These are phyloP conservation scores for Rattus norvegicus DNA, from an alignment of 2,113 vertebrate species.

Conservation along the genomic window DNA sequence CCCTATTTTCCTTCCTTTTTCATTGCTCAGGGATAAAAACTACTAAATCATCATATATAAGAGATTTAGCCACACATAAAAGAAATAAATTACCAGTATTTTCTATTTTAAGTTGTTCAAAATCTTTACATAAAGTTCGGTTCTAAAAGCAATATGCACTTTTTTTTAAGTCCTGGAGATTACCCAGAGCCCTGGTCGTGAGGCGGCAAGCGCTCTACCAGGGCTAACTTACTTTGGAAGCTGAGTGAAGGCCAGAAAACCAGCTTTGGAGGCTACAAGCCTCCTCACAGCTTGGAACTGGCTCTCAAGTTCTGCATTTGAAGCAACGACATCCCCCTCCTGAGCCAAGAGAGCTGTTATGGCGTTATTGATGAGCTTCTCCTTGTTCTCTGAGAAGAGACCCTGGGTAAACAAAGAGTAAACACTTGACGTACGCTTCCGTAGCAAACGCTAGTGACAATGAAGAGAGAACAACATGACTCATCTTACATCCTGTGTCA, in stretches of 20 bases:
- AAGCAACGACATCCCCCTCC: conserved; percentile 91
- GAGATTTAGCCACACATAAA: conserved; percentile 20
- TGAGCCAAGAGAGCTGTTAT: conserved; percentile 96
- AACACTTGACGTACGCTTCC: conserved; percentile 46
- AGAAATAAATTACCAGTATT: background rate
- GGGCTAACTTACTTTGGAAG: conserved; percentile 93
- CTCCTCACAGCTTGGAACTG: conserved; percentile 98
- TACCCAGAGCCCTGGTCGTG: background rate
- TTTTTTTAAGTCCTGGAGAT: conserved; percentile 60
- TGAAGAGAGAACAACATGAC: conserved; percentile 41
- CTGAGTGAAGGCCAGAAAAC: conserved; percentile 98
- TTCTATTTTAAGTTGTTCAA: conserved; percentile 3
- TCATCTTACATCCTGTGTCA: conserved; percentile 97
- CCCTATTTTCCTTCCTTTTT: conserved; percentile 6
- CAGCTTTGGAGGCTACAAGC: conserved; percentile 98
- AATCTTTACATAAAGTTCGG: background rate
- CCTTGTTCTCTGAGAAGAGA: conserved; percentile 99
- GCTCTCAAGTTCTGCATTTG: conserved; percentile 96
- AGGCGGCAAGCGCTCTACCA: background rate
- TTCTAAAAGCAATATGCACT: conserved; percentile 87
- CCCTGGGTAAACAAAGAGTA: conserved; percentile 86
- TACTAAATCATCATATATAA: background rate
- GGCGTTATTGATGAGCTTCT: conserved; percentile 99
- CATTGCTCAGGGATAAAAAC: conserved; percentile 54
- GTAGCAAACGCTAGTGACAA: conserved; percentile 41